A percentile compares a stretch with the other conserved stretches of the same genome.
Conservation (phyloP, 2,797 vertebrate species). For the Brotogeris chrysoptera region DNA sequence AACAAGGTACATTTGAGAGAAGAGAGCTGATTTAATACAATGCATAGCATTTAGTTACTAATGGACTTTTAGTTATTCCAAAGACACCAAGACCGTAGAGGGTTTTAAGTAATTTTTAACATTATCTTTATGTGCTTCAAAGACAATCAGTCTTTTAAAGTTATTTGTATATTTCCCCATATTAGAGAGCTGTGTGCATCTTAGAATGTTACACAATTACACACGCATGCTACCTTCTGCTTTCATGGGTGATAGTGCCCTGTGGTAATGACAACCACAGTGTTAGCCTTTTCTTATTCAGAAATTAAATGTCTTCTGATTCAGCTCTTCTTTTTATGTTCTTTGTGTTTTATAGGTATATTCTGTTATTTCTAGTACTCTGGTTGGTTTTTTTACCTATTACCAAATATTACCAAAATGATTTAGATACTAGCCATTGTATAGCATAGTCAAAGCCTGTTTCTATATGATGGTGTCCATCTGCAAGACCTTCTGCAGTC, state of each 20-base stretch:
- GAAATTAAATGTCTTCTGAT: not conserved
- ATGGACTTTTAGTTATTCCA: not conserved
- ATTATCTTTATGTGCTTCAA: not conserved
- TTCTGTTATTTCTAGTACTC: not conserved
- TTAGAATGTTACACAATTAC: not conserved
- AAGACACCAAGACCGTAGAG: not conserved
- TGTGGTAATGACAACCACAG: not conserved
- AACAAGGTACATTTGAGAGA: not conserved
- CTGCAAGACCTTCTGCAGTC: not conserved
- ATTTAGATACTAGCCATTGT: not conserved
- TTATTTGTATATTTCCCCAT: not conserved
- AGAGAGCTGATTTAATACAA: not conserved
- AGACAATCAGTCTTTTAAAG: not conserved
- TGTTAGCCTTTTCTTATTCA: not conserved
- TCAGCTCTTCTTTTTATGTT: not conserved
- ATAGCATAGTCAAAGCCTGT: not conserved
- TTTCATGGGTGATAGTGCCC: not conserved
- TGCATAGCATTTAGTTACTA: not conserved
- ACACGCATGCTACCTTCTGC: not conserved
- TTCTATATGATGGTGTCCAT: not conserved
- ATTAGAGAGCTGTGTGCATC: not conserved
- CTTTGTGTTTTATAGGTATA: not conserved
- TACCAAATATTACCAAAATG: not conserved
- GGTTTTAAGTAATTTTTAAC: conserved; percentile 3
- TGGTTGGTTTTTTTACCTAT: not conserved